Percentiles rank a stretch among this genome's conserved stretches.
Evolutionary conservation across 2,113 vertebrate species (phyloP).

Genomic region (Lagopus muta): DNA sequence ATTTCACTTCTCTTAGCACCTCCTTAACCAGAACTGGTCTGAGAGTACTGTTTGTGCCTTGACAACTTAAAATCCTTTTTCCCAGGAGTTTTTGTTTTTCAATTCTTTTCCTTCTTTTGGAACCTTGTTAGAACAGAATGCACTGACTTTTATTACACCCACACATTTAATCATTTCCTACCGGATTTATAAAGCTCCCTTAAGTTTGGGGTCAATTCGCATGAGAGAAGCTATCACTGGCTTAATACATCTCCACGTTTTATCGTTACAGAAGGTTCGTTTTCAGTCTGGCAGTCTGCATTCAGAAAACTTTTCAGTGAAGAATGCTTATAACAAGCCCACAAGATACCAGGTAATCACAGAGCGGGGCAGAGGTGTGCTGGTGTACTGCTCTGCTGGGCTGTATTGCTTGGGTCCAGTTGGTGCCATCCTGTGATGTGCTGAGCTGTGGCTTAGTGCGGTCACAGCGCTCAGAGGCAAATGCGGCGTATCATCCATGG

Average conservation of each 20-base stretch:
- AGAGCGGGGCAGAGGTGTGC: not conserved
- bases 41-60: not conserved
- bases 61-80: not conserved
- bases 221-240: not conserved
- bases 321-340: constrained; percentile 89
- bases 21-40: not conserved
- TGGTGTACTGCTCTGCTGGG: not conserved
- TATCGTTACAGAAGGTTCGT: constrained; percentile 83
- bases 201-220: not conserved
- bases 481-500: not conserved
- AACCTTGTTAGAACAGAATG: not conserved
- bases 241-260: constrained; percentile 39
- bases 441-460: not conserved
- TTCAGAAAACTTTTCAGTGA: constrained; percentile 84
- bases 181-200: not conserved
- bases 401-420: not conserved
- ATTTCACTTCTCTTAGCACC: not conserved
- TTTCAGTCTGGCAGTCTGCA: constrained; percentile 83
- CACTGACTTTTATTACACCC: not conserved
- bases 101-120: not conserved
- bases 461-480: not conserved
- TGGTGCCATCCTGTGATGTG: not conserved
- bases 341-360: constrained; percentile 92
- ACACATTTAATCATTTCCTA: not conserved
- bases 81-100: not conserved